Evolutionary conservation across 64 coral and sea anemone species (phyloP).

Genomic region (Stichodactyla helianthus): DNA sequence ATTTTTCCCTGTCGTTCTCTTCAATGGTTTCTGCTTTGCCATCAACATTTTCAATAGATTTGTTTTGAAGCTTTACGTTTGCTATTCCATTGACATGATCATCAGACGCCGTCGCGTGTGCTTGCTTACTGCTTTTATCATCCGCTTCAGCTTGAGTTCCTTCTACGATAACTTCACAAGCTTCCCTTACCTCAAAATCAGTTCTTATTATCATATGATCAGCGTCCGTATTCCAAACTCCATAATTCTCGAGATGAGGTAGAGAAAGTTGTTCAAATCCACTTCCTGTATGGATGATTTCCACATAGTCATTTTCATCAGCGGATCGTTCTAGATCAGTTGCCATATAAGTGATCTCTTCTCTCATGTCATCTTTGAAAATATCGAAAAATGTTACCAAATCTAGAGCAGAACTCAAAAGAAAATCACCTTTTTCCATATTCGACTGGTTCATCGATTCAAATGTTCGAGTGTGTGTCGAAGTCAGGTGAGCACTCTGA

Average conservation of each 20-base stretch:
- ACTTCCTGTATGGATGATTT: constrained; percentile 77
- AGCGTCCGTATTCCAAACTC: constrained; percentile 71
- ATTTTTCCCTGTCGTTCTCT: background rate
- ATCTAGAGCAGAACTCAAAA: constrained; percentile 41
- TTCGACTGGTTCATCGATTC: too few species aligned
- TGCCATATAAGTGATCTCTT: constrained; percentile 22
- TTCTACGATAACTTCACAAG: background rate
- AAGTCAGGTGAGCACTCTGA: too few species aligned
- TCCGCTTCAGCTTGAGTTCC: background rate
- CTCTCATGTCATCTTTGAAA: constrained; percentile 56
- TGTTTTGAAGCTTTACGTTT: background rate
- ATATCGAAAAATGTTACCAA: constrained; percentile 74
- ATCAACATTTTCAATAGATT: background rate
- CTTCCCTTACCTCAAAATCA: constrained; percentile 35
- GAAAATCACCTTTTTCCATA: constrained; percentile 19
- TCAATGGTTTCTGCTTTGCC: background rate
- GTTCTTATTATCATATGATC: constrained; percentile 80
- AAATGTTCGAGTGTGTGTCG: too few species aligned
- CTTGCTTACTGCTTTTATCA: background rate
- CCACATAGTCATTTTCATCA: constrained; percentile 28
- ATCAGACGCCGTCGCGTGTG: background rate
- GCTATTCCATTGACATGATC: background rate
- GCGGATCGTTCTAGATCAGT: constrained; percentile 51
- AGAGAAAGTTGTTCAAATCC: constrained; percentile 64
- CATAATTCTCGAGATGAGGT: constrained; percentile 41